Evolutionary conservation across 2,888 invertebrate species (phyloP).

Genomic region (Bugulina stolonifera): DNA sequence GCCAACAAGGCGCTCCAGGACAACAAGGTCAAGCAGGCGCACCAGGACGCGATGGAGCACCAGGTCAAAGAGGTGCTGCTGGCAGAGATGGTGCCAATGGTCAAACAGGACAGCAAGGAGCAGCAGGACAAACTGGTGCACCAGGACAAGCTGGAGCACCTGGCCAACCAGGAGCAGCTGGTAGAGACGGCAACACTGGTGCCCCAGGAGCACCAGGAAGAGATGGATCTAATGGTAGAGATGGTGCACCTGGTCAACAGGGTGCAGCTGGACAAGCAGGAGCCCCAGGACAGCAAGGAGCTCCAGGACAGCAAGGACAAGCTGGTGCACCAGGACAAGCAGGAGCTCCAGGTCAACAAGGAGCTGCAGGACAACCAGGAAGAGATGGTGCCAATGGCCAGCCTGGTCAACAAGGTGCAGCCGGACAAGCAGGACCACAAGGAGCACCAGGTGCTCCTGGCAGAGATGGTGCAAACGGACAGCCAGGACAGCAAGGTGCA

Average conservation of each 20-base stretch:
- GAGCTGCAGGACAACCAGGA: constrained; percentile 10
- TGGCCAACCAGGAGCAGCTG: background rate
- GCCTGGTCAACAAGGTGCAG: background rate
- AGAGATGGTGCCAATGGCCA: background rate
- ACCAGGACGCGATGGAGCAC: background rate
- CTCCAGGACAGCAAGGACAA: constrained; percentile 28
- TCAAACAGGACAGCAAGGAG: background rate
- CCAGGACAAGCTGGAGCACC: constrained; percentile 17
- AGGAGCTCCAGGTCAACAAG: constrained; percentile 1
- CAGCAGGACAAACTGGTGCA: background rate
- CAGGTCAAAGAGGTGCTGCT: background rate
- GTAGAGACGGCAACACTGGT: constrained; percentile 14
- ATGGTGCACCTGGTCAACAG: background rate
- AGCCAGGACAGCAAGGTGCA: background rate
- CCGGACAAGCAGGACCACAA: constrained; percentile 2
- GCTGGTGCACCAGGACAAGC: constrained; percentile 33
- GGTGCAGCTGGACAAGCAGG: constrained; percentile 19
- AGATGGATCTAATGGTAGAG: background rate
- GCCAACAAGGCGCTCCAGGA: constrained; percentile 22
- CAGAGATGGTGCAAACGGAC: background rate
- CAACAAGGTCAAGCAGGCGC: background rate
- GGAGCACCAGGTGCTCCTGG: background rate
- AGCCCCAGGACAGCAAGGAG: constrained; percentile 26
- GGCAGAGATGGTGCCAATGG: constrained; percentile 19
- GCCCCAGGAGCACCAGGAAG: background rate